Evolutionary conservation across 1,140 invertebrate genomes (phyloP).

Genomic region (Drosophila pseudoobscura): DNA sequence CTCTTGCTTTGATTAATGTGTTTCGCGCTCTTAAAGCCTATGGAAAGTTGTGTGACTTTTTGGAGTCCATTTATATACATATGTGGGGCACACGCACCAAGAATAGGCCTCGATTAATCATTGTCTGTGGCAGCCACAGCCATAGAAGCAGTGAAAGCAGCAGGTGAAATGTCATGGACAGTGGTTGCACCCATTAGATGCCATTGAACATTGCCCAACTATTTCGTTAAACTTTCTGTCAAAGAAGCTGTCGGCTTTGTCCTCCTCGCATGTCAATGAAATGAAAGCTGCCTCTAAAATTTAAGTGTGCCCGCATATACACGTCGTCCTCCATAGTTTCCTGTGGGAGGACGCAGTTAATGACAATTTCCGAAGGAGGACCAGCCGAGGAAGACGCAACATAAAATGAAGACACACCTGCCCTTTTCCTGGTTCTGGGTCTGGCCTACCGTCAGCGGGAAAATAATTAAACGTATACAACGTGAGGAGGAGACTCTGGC

Average conservation of each 20-base stretch:
- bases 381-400: neutral
- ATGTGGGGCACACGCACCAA: constrained; percentile 32
- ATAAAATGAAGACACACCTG: constrained; percentile 42
- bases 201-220: constrained; percentile 1
- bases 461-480: constrained; percentile 75
- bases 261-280: constrained; percentile 39
- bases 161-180: constrained; percentile 53
- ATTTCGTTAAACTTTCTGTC: neutral
- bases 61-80: constrained; percentile 48
- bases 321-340: constrained; percentile 5
- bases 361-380: constrained; percentile 18
- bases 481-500: constrained; percentile 32
- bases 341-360: constrained; percentile 9
- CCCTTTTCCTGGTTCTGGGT: constrained; percentile 11
- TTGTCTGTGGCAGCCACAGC: constrained; percentile 43
- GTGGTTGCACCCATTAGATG: constrained; percentile 11
- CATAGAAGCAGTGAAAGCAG: constrained; percentile 12
- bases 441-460: constrained; percentile 49
- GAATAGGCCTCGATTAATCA: constrained; percentile 63
- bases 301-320: constrained; percentile 24
- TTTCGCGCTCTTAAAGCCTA: constrained; percentile 57
- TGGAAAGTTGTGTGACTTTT: constrained; percentile 62
- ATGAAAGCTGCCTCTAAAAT: constrained; percentile 43
- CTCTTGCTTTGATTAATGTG: constrained; percentile 71
- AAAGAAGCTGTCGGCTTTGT: constrained; percentile 8